phyloP scores from a whole-genome alignment of 2,113 vertebrate species.

The Tapirus terrestris region DNA sequence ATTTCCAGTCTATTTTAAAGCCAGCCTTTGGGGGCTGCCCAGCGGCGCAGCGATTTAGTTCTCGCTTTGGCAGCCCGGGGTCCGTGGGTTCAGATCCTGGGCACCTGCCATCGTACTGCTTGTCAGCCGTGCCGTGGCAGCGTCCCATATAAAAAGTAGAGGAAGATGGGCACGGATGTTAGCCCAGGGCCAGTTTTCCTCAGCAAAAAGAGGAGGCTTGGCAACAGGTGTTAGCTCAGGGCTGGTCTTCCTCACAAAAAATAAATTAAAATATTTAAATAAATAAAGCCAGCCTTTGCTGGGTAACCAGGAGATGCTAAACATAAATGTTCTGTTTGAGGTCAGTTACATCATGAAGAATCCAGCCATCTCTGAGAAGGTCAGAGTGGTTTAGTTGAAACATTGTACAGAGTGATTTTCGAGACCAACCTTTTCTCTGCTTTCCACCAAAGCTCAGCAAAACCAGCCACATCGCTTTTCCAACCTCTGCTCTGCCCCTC shows the following conservation, averaged over 20 bases:
- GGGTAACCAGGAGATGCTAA: background rate
- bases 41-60: too few relatives aligned
- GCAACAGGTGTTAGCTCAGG: too few relatives aligned
- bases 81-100: too few relatives aligned
- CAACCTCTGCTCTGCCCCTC: background rate
- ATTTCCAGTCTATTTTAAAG: background rate
- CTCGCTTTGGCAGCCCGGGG: too few relatives aligned
- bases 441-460: background rate
- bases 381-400: background rate
- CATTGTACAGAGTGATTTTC: fast-evolving
- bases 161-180: too few relatives aligned
- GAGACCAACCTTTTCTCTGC: background rate
- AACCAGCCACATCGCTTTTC: background rate
- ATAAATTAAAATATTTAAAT: too few relatives aligned
- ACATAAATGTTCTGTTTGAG: background rate
- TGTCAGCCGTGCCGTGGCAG: too few relatives aligned
- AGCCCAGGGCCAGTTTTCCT: too few relatives aligned
- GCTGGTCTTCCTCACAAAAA: too few relatives aligned
- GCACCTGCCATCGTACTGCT: too few relatives aligned
- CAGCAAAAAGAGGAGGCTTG: too few relatives aligned
- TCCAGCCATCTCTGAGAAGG: background rate
- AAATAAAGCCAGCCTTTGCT: background rate
- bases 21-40: background rate
- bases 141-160: too few relatives aligned
- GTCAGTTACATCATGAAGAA: background rate